A percentile compares a stretch with the other conserved stretches of the same genome.
Conservation (phyloP, 2,113 vertebrate species). For the Cyprinodon tularosa region DNA sequence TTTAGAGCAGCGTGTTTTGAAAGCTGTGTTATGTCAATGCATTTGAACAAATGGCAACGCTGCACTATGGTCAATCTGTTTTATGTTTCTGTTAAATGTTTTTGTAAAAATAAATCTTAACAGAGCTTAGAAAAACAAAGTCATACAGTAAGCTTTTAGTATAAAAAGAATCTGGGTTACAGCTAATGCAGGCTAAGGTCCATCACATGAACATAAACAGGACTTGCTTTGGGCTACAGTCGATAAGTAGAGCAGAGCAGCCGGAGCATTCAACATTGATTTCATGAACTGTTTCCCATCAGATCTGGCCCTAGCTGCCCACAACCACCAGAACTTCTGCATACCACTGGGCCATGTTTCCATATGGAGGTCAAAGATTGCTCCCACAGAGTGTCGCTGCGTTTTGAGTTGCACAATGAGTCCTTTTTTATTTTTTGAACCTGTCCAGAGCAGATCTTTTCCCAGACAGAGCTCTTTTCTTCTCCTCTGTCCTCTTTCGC, state of each 20-base stretch:
- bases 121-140: not conserved
- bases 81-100: not conserved
- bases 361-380: conserved; percentile 49
- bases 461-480: not conserved
- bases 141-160: not conserved
- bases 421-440: conserved; percentile 80
- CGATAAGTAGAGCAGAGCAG: conserved; percentile 12
- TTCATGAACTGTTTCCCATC: not conserved
- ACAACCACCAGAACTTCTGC: not conserved
- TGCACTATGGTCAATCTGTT: not conserved
- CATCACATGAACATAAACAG: conserved; percentile 10
- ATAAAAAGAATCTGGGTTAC: not conserved
- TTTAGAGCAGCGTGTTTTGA: not conserved
- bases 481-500: conserved; percentile 42
- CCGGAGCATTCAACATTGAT: conserved; percentile 16
- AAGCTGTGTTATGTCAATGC: not conserved
- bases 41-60: not conserved
- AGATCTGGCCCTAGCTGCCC: not conserved
- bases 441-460: conserved; percentile 82
- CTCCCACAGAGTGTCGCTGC: conserved; percentile 30
- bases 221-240: conserved; percentile 21
- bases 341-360: conserved; percentile 9
- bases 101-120: not conserved
- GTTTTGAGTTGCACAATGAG: conserved; percentile 33
- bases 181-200: not conserved